phyloP scores from a whole-genome alignment of 2,797 vertebrate genomes.

The Oophaga sylvatica region DNA sequence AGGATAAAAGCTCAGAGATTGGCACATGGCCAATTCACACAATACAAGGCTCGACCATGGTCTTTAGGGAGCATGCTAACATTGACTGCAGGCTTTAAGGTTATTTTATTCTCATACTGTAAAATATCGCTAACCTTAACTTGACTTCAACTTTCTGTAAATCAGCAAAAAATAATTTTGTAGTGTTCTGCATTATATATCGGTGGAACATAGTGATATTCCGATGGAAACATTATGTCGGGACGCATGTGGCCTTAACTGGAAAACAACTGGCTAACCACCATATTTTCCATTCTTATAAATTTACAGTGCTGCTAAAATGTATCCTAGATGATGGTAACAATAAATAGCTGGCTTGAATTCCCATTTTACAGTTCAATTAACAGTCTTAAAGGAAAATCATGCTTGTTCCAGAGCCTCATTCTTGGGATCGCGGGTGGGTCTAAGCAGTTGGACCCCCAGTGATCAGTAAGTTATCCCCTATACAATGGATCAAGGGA shows the following conservation, averaged over 20 bases:
- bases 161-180: not conserved
- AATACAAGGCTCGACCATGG: conserved; percentile 17
- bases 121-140: conserved; percentile 17
- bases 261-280: conserved; percentile 25
- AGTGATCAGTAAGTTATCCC: too few relatives aligned
- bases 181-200: not conserved
- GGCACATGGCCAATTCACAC: conserved; percentile 47
- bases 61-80: conserved; percentile 34
- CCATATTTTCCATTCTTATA: conserved; percentile 26
- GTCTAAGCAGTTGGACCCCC: too few relatives aligned
- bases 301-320: conserved; percentile 12
- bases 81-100: conserved; percentile 42
- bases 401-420: not conserved
- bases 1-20: conserved; percentile 42
- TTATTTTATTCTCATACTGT: conserved; percentile 44
- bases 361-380: not conserved
- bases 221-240: not conserved
- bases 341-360: conserved; percentile 8
- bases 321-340: conserved; percentile 4
- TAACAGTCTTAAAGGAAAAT: conserved; percentile 7
- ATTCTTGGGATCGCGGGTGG: too few relatives aligned
- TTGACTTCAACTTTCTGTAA: conserved; percentile 12
- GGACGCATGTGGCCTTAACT: conserved; percentile 1
- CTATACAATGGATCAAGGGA: too few relatives aligned
- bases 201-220: not conserved